These are phyloP conservation scores for Crocidura indochinensis DNA, from an alignment of 2,797 vertebrate species.

Conservation along the genomic window DNA sequence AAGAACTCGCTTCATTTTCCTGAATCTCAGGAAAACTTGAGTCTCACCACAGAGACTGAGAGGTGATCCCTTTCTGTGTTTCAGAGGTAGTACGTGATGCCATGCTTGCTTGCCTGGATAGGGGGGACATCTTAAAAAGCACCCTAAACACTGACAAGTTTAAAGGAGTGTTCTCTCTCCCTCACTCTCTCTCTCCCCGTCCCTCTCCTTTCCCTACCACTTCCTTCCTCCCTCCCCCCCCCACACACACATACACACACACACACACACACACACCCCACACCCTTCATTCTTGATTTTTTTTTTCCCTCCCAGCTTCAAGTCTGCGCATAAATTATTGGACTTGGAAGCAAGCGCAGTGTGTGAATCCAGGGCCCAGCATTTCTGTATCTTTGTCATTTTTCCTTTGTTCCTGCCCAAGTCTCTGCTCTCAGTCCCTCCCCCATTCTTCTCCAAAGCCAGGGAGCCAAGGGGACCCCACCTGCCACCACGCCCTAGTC, in stretches of 20 bases:
- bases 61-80: neutral
- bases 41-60: neutral
- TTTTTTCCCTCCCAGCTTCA: slow-evolving; percentile 67
- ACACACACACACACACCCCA: neutral
- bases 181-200: neutral
- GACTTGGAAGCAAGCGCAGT: slow-evolving; percentile 15
- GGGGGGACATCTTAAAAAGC: neutral
- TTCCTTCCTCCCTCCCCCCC: neutral
- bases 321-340: slow-evolving; percentile 43
- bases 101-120: too few species aligned
- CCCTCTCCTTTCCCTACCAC: too few species aligned
- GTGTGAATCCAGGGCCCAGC: neutral
- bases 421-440: slow-evolving; percentile 31
- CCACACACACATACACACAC: neutral
- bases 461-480: neutral
- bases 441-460: neutral
- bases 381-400: slow-evolving; percentile 51
- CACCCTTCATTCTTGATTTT: slow-evolving; percentile 46
- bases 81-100: neutral
- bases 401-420: slow-evolving; percentile 74
- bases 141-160: neutral
- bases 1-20: neutral
- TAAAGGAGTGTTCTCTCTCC: neutral
- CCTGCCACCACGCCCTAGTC: neutral
- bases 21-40: neutral